Conservation (phyloP, 2,888 invertebrate genomes). For the Cataglyphis livida region DNA sequence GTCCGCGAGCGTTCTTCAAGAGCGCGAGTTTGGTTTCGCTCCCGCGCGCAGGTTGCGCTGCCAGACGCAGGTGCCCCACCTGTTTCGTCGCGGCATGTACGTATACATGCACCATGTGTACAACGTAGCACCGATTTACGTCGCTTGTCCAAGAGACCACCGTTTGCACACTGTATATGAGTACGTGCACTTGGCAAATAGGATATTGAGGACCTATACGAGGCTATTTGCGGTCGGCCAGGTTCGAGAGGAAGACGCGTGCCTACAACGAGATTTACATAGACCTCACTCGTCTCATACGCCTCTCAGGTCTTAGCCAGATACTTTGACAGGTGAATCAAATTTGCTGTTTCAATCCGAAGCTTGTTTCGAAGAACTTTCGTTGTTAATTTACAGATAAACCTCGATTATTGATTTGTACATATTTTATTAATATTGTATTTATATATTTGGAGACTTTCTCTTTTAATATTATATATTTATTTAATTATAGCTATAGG, state of each 20-base stretch:
- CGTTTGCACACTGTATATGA: constrained; percentile 49
- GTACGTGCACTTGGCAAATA: background rate
- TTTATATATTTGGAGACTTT: background rate
- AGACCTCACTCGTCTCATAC: background rate
- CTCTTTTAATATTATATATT: background rate
- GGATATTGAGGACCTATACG: constrained; percentile 35
- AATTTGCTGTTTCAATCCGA: constrained; percentile 2
- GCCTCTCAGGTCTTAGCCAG: background rate
- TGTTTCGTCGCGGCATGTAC: constrained; percentile 78
- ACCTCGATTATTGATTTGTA: constrained; percentile 17
- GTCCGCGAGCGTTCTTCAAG: constrained; percentile 34
- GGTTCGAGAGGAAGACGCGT: constrained; percentile 9
- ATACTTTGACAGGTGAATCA: constrained; percentile 29
- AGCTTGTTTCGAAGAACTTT: constrained; percentile 24
- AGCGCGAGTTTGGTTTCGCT: constrained; percentile 67
- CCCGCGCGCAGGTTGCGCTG: constrained; percentile 74
- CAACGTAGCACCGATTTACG: constrained; percentile 72
- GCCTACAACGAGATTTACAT: constrained; percentile 4
- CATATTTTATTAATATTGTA: background rate
- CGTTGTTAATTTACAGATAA: constrained; percentile 9
- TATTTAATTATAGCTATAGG: constrained; percentile 15
- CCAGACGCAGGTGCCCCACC: constrained; percentile 83
- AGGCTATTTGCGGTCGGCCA: constrained; percentile 29
- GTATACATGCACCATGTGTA: constrained; percentile 33
- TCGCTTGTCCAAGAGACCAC: constrained; percentile 62